Conservation (phyloP, 2,113 vertebrate species). For the Notarius lentiginosus region DNA sequence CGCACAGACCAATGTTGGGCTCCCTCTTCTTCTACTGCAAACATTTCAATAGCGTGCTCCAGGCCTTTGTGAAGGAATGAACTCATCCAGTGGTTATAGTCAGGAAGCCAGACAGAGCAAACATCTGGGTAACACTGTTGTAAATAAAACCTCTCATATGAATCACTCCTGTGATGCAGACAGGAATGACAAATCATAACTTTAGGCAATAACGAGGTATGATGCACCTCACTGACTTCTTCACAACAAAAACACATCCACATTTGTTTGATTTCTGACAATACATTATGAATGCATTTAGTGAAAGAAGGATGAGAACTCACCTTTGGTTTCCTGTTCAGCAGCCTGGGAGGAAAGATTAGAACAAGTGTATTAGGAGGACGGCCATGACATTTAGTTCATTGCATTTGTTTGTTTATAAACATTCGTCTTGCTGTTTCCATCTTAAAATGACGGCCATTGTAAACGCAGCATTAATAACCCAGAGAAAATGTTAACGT, state of each 20-base stretch:
- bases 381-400: not conserved
- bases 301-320: conserved; percentile 58
- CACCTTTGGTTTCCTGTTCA: conserved; percentile 99
- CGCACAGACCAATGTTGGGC: not conserved
- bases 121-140: not conserved
- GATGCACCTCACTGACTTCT: not conserved
- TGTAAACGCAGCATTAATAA: too few relatives aligned
- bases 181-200: not conserved
- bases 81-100: not conserved
- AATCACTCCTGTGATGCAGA: not conserved
- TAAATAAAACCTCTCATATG: not conserved
- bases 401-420: not conserved
- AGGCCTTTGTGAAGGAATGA: not conserved
- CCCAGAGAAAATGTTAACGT: not conserved
- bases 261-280: not conserved
- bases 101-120: not conserved
- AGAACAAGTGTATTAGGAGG: conserved; percentile 40
- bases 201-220: not conserved
- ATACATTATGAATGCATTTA: not conserved
- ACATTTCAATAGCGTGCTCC: not conserved
- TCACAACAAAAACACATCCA: not conserved
- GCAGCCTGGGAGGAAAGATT: conserved; percentile 80
- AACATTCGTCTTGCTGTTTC: not conserved
- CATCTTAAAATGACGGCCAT: not conserved
- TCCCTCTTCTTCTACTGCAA: not conserved